phyloP scores from a whole-genome alignment of 2,113 vertebrate species.

The Laticauda colubrina region DNA sequence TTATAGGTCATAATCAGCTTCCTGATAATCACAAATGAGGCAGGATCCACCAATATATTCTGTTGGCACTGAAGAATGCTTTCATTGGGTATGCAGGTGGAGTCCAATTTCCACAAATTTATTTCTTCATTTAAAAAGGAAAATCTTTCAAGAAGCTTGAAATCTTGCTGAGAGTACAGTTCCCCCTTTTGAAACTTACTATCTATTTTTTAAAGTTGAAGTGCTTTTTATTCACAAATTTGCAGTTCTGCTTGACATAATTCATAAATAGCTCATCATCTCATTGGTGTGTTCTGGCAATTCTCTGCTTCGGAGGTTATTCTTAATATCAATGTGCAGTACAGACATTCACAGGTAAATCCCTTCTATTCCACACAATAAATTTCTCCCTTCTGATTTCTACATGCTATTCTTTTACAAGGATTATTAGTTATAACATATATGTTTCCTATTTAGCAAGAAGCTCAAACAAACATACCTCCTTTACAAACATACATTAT shows the following conservation, averaged over 20 bases:
- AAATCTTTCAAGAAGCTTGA: background rate
- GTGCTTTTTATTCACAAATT: background rate
- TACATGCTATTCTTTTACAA: background rate
- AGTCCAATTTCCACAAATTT: background rate
- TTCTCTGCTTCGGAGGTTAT: background rate
- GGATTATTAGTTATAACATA: background rate
- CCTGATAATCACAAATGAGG: background rate
- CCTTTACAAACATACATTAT: background rate
- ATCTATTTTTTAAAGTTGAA: background rate
- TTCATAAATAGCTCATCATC: background rate
- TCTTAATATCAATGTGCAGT: background rate
- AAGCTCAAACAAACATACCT: background rate
- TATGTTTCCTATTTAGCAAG: background rate
- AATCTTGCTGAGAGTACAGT: background rate
- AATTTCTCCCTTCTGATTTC: background rate
- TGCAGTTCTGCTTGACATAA: background rate
- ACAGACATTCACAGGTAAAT: background rate
- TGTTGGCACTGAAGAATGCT: background rate
- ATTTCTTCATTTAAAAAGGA: background rate
- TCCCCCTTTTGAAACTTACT: too few relatives aligned
- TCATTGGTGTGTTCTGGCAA: background rate
- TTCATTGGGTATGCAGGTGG: background rate
- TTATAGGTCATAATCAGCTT: background rate
- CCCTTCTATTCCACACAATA: background rate
- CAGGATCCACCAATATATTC: conserved; percentile 14